Base-by-base conservation (phyloP, 2,888 invertebrate genomes). In the Tenodera sinensis region DNA sequence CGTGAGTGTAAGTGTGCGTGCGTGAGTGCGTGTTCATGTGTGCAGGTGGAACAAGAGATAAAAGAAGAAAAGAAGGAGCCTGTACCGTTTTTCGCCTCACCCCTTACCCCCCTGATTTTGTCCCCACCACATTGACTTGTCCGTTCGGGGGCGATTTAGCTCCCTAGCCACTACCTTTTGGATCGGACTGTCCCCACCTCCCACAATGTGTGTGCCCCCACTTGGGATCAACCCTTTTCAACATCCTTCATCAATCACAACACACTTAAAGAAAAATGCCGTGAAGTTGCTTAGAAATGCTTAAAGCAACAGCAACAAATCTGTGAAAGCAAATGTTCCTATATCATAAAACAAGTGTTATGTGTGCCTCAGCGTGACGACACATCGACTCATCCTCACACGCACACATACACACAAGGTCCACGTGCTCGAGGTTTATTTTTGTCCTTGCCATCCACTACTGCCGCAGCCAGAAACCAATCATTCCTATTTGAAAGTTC, bases 401-500 rank as follows among this genome's bases (percentile, higher is more conserved):
- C 86, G 27, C 54, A 27, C 85, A 25, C 20, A 42, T n/a, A 14
- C 54, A 54, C 85, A 42, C 25, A 34, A 85, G 14, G 28, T 42
- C 42, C 42, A 42, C 42, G 42, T 42, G 42, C 42, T 42, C 42
- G 42, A 42, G 42, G 42, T 42, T 42, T 42, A 42, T 42, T 42
- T 42, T 42, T 42, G 20, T 71, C 54, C 54, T 71, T 71, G 54
- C 54, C 54, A 71, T 71, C 54, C 54, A 71, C 54, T 20, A 71
- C 54, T 71, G 54, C 54, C 54, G 25, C 54, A 71, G 54, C 54
- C 25, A 71, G 20, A 71, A 71, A 71, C 54, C 54, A n/a, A 47
- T 84, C 42, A 86, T 87, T 87, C 87, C 87, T 87, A 87, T 30
- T 83, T 87, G 34, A 83, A 87, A 87, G 87, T 87, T 87, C 87